phyloP scores from a whole-genome alignment of 2,113 vertebrate genomes.

The Semnornis frantzii region DNA sequence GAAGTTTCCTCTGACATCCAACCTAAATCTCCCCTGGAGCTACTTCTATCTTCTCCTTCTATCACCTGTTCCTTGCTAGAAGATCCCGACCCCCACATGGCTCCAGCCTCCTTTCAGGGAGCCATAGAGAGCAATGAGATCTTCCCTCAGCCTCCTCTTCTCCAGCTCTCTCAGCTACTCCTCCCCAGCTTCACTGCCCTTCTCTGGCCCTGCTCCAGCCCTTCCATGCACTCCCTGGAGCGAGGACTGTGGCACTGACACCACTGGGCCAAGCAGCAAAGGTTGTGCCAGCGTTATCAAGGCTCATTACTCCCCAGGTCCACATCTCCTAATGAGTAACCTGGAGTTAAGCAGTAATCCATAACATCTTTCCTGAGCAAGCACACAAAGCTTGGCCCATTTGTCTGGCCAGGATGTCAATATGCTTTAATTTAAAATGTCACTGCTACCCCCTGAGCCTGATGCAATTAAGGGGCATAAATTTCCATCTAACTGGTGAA shows the following conservation, averaged over 20 bases:
- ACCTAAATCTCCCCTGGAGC: too few species aligned
- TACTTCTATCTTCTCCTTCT: too few species aligned
- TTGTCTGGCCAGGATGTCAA: background rate
- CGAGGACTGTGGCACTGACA: background rate
- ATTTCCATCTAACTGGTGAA: background rate
- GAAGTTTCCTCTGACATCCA: too few species aligned
- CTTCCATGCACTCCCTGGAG: too few species aligned
- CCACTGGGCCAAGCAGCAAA: background rate
- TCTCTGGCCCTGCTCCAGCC: too few species aligned
- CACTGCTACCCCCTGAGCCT: background rate
- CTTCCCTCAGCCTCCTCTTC: too few species aligned
- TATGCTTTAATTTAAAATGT: background rate
- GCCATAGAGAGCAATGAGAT: too few species aligned
- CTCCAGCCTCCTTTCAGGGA: too few species aligned
- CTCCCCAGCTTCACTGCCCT: too few species aligned
- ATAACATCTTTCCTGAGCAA: conserved; percentile 24
- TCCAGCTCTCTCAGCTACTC: too few species aligned
- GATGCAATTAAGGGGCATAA: conserved; percentile 35
- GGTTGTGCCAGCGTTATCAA: background rate
- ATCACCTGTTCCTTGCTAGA: too few species aligned
- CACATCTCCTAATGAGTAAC: conserved; percentile 53
- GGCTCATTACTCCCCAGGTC: background rate
- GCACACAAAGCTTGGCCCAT: conserved; percentile 39
- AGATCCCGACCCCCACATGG: too few species aligned
- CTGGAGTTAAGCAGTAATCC: conserved; percentile 55